A percentile compares a stretch with the other conserved stretches of the same genome.
phyloP scores from a whole-genome alignment of 2,888 invertebrate species.

The Chouioia cunea region DNA sequence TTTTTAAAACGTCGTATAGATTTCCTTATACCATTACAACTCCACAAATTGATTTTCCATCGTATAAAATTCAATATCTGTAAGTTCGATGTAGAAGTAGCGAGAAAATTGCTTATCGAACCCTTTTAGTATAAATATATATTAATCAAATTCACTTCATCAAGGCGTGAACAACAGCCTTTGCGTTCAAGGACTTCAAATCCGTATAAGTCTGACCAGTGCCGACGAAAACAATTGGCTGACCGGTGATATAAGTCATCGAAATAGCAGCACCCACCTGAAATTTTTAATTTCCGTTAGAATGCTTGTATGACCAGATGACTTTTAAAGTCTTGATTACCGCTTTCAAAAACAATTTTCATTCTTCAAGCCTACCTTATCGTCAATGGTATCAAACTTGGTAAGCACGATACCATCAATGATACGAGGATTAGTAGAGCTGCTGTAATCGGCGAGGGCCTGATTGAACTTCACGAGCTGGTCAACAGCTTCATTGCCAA shows the following conservation, averaged over 20 bases:
- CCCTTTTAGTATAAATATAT: constrained; percentile 36
- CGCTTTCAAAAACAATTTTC: background rate
- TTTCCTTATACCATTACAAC: background rate
- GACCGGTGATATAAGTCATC: constrained; percentile 99
- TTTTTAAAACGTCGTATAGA: constrained; percentile 15
- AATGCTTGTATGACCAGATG: background rate
- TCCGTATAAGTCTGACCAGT: constrained; percentile 99
- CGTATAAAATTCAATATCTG: constrained; percentile 31
- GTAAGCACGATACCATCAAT: constrained; percentile 99
- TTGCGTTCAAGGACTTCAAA: constrained; percentile 94
- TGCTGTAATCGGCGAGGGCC: constrained; percentile 92
- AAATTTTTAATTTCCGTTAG: constrained; percentile 13
- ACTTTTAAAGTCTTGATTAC: background rate
- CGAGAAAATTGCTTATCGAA: constrained; percentile 27
- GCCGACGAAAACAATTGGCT: constrained; percentile 99
- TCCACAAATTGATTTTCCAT: constrained; percentile 6
- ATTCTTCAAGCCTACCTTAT: constrained; percentile 77
- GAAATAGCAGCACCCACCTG: constrained; percentile 98
- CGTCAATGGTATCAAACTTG: constrained; percentile 99
- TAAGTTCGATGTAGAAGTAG: constrained; percentile 28
- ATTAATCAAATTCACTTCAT: constrained; percentile 78
- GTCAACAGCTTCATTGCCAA: constrained; percentile 99
- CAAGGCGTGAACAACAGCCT: constrained; percentile 94
- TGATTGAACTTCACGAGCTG: constrained; percentile 99
- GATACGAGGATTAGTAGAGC: constrained; percentile 82